A percentile compares a stretch with the other conserved stretches of the same genome.
Conservation (phyloP, 2,888 invertebrate species). For the Drosophila neonasuta region DNA sequence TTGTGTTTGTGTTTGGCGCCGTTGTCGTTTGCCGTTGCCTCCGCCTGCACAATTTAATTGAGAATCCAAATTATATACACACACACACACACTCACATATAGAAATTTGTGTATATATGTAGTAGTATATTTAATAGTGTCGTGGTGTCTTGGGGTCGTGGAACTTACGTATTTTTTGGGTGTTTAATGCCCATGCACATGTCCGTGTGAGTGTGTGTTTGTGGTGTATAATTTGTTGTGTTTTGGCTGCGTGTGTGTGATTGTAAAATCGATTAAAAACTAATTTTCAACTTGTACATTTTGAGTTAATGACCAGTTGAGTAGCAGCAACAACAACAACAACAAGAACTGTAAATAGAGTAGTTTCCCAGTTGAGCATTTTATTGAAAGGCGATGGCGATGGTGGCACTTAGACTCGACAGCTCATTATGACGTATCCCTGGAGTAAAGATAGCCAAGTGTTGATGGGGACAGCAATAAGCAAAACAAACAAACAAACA, state of each 20-base stretch:
- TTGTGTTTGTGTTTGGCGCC: slow-evolving; percentile 58
- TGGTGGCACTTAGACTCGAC: slow-evolving; percentile 41
- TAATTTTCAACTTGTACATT: slow-evolving; percentile 62
- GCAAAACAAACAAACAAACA: slow-evolving; percentile 41
- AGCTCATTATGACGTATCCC: slow-evolving; percentile 55
- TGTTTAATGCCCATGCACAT: slow-evolving; percentile 39
- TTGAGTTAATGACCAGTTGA: slow-evolving; percentile 40
- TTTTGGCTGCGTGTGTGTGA: slow-evolving; percentile 61
- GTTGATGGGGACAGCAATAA: slow-evolving; percentile 48
- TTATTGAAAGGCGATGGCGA: slow-evolving; percentile 7
- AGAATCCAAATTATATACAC: slow-evolving; percentile 68
- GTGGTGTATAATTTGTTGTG: slow-evolving; percentile 46
- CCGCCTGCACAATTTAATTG: slow-evolving; percentile 73
- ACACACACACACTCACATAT: slow-evolving; percentile 3
- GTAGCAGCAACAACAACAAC: background rate
- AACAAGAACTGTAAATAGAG: background rate
- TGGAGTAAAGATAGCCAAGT: slow-evolving; percentile 38
- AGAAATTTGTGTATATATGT: slow-evolving; percentile 10
- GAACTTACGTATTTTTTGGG: slow-evolving; percentile 19
- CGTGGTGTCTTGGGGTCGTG: slow-evolving; percentile 20
- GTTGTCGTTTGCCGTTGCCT: slow-evolving; percentile 42
- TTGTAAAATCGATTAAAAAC: slow-evolving; percentile 80
- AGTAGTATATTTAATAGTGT: slow-evolving; percentile 20
- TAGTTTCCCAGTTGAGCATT: background rate
- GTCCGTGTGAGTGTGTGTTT: slow-evolving; percentile 7